Base-by-base conservation (phyloP, 2,888 invertebrate species). In the Chrysolina haemoptera region DNA sequence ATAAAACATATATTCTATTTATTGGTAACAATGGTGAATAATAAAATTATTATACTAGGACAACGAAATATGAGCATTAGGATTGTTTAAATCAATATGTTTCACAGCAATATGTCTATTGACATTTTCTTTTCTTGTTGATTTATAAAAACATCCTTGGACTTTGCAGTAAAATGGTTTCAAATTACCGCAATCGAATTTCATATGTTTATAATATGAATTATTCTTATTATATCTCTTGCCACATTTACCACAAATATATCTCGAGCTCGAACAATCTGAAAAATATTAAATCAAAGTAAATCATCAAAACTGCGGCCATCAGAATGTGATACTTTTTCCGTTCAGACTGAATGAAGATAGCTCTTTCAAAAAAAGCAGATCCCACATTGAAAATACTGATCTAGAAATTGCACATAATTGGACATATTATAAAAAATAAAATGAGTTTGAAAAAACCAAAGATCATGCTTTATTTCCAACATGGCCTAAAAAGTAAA, bases 101-200 rank as follows among this genome's bases (percentile, higher is more conserved):
- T 35, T 55, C 8, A 43, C 40, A 11, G 35, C 48, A 11, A 75
- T 68, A 22, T 78, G 78, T 20, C 71, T 66, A 62, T 75, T 78
- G 27, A 78, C 68, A 27, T 78, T 75, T 22, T 76, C 74, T 59
- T 76, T 76, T 16, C 78, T 72, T 8, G 67, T 73, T 0, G 74
- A 73, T 43, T 74, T 78, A 40, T 78, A 78, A n/a, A 18, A 43
- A 43, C 78, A 78, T 48, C 40, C 41, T n/a, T 55, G 64, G 43
- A 70, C 50, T 18, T 59, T 11, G 43, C 77, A 77, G 12, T 35
- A 8, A 46, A 75, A 77, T 1, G 75, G 69, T 35, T 76, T 78
- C 10, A 68, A 65, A n/a, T 67, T 75, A n/a, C 80, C 80, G 71
- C 78, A 80, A 48, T 79, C 79, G 14, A 75, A 75, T 59, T 67